Base-by-base conservation (phyloP, 2,797 vertebrate genomes). In the Acestrorhynchus altus region DNA sequence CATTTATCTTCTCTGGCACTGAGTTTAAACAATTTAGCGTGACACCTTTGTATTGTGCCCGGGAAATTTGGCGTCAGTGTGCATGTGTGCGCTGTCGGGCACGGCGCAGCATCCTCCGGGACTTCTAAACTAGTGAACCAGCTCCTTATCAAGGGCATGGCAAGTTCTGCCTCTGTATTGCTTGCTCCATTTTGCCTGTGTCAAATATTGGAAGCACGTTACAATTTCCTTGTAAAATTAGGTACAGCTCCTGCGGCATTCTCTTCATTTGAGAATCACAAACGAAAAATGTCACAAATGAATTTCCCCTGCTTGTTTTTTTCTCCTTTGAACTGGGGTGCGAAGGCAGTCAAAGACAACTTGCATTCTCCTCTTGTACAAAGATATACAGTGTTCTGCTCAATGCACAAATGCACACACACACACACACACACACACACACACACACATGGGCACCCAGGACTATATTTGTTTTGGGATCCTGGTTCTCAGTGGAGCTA, bases 281-380 rank as follows among this genome's bases (percentile, higher is more conserved):
- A 51, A 69, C 20, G n/a, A 52, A 65, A 35, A 66, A 78, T 66
- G 65, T 74, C 59, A 39, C 18, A 40, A 79, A 64, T 65, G 63
- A 24, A 54, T 56, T 78, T 83, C 54, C 69, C 26, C 66, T 57
- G 61, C 44, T 66, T 74, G 61, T 77, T 40, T 77, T 68, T 51
- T 42, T 46, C 26, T 72, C 16, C 61, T 83, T 80, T 75, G 68
- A 78, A 57, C 67, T 74, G 61, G 54, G 20, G 18, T 65, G 11
- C 42, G 52, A 59, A 76, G 68, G 22, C 69, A 67, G 74, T 64
- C 15, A 18, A 64, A 70, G 35, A 63, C 47, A 54, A 13, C 20
- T 71, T 47, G 26, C 31, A 67, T 72, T 82, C 64, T 52, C 8
- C 47, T 69, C 70, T 42, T 59, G 64, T 68, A 52, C 51, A 59